Evolutionary conservation across 2,888 invertebrate species (phyloP).

Genomic region (Drosophila ezoana): DNA sequence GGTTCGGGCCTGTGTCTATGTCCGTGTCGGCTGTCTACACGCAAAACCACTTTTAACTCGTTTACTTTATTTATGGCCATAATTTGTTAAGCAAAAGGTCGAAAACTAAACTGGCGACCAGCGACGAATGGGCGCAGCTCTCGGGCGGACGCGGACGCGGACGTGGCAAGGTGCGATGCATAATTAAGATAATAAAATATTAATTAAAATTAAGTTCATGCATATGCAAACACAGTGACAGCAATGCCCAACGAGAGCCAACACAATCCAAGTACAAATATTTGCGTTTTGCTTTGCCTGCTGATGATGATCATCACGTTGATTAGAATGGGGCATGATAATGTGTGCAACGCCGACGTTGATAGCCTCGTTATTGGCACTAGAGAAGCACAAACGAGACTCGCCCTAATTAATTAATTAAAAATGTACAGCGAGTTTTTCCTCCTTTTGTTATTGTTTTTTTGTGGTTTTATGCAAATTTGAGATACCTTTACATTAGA

Average conservation of each 20-base stretch:
- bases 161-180: conserved; percentile 80
- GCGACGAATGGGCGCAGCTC: conserved; percentile 57
- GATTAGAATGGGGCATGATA: conserved; percentile 57
- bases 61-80: conserved; percentile 82
- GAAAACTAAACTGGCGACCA: conserved; percentile 68
- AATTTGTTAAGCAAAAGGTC: conserved; percentile 83
- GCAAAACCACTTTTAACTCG: conserved; percentile 81
- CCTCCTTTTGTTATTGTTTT: conserved; percentile 29
- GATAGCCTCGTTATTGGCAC: conserved; percentile 76
- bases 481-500: conserved; percentile 45
- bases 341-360: conserved; percentile 45
- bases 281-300: conserved; percentile 53
- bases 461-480: conserved; percentile 64
- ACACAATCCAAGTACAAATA: conserved; percentile 67
- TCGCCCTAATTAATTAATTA: conserved; percentile 79
- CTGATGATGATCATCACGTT: conserved; percentile 52
- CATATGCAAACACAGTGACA: conserved; percentile 68
- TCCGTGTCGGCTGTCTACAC: conserved; percentile 54
- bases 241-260: conserved; percentile 31
- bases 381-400: conserved; percentile 25
- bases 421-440: conserved; percentile 67
- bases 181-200: conserved; percentile 84
- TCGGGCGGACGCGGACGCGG: conserved; percentile 8
- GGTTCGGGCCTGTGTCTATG: conserved; percentile 15
- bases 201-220: conserved; percentile 82